Base-by-base conservation (phyloP, 2,888 invertebrate species). In the Oscheius sp. region DNA sequence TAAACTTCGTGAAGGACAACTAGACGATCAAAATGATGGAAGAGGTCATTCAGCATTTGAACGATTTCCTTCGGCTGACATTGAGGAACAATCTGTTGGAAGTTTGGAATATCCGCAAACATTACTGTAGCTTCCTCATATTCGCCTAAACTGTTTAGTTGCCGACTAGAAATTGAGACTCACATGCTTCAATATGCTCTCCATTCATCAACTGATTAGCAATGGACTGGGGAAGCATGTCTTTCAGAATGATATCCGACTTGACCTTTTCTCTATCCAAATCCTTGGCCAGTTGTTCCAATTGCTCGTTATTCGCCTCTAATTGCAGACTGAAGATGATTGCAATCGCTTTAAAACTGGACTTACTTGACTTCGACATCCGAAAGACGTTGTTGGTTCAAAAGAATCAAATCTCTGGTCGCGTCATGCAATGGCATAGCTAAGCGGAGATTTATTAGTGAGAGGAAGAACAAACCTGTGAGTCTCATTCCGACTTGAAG, bases 51-150 rank as follows among this genome's bases (percentile, higher is more conserved):
- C 25, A 88, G 80, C 65, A 88, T 80, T 58, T 78, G 75, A 1
- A 88, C 87, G 17, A 88, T 80, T 37, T 87, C 82, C 55, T 84
- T 82, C 2, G 87, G 87, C 17, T 82, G 76, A 67, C 85, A 84
- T 4, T 80, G 72, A 3, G 87, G 83, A 0, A 87, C 84, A 42
- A 88, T 87, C 65, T 78, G 79, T 52, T 87, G 87, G 72, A 87
- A 88, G 20, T 80, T 84, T 25, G 88, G 87, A 10, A 88, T 84
- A 72, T 88, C 88, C 48, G 86, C 84, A 77, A 87, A 87, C 77
- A 87, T 82, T 23, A 87, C 84, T 1, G 87, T 87, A 3, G 84
- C 86, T 12, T 82, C 80, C 73, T 82, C 61, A 34, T 70, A 70
- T 52, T 70, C 70, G 34, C 66, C 70, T 70, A 12, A 69, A 69